Conservation (phyloP, 1,140 invertebrate species). For the Himalopsyche phryganea region DNA sequence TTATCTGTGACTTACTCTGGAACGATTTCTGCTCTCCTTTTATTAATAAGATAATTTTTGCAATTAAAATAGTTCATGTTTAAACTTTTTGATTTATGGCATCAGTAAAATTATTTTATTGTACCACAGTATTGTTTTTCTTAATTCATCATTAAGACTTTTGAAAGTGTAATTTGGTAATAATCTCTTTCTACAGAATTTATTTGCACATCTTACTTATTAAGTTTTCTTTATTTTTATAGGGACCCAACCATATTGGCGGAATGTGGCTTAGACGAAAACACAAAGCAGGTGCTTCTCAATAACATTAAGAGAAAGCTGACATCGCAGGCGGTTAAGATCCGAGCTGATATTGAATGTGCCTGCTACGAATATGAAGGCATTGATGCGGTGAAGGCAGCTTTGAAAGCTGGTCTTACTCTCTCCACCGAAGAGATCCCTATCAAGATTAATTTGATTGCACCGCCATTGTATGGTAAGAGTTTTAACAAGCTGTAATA, state of each 20-base stretch:
- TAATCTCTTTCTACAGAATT: too few relatives aligned
- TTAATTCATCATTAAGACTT: too few relatives aligned
- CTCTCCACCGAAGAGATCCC: slow-evolving; percentile 90
- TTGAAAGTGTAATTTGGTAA: too few relatives aligned
- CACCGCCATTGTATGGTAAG: slow-evolving; percentile 91
- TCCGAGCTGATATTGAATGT: slow-evolving; percentile 96
- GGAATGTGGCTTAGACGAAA: slow-evolving; percentile 92
- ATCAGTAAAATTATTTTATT: too few relatives aligned
- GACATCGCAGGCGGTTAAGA: slow-evolving; percentile 97
- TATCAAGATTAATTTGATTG: slow-evolving; percentile 98
- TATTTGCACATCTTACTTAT: too few relatives aligned
- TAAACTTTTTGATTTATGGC: too few relatives aligned
- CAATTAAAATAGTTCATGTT: too few relatives aligned
- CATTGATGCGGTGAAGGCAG: slow-evolving; percentile 96
- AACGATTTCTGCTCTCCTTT: too few relatives aligned
- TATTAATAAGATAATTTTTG: too few relatives aligned
- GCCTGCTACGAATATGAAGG: slow-evolving; percentile 98
- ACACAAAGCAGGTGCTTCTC: slow-evolving; percentile 89
- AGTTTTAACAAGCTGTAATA: too few relatives aligned
- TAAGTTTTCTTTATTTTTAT: slow-evolving; percentile 36
- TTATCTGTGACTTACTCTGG: too few relatives aligned
- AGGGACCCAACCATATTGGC: slow-evolving; percentile 91
- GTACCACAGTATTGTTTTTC: too few relatives aligned
- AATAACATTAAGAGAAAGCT: slow-evolving; percentile 95
- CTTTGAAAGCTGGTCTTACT: slow-evolving; percentile 87